phyloP scores from a whole-genome alignment of 2,888 invertebrate species.

The Lobophora halterata region DNA sequence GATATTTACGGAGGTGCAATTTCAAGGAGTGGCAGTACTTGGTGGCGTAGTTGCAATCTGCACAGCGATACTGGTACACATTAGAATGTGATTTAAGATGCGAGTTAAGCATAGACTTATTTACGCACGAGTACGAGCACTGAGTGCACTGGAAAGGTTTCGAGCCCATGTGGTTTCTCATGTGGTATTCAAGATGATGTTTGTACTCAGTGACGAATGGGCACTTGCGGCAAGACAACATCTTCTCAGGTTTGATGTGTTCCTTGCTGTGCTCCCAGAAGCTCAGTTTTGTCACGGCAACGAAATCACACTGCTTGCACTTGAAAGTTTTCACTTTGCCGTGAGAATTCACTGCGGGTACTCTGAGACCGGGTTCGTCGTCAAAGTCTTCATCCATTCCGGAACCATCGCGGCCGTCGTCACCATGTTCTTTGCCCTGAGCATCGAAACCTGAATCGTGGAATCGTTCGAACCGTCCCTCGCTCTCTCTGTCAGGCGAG shows the following conservation, averaged over 20 bases:
- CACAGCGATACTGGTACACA: conserved; percentile 95
- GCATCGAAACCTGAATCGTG: conserved; percentile 78
- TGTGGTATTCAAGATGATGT: conserved; percentile 98
- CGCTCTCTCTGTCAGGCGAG: conserved; percentile 57
- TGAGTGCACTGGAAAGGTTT: conserved; percentile 97
- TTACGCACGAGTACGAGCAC: conserved; percentile 96
- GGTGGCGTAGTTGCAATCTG: conserved; percentile 96
- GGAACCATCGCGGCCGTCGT: conserved; percentile 73
- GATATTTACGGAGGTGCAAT: conserved; percentile 94
- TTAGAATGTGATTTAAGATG: conserved; percentile 98
- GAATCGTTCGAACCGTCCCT: conserved; percentile 63
- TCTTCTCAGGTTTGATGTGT: conserved; percentile 96
- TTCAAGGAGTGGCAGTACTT: conserved; percentile 99
- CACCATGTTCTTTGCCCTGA: conserved; percentile 52
- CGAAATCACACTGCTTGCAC: conserved; percentile 95
- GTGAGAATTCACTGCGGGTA: conserved; percentile 86
- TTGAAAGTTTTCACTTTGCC: conserved; percentile 93
- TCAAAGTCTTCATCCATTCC: conserved; percentile 74
- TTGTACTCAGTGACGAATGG: conserved; percentile 99
- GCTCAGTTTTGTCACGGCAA: conserved; percentile 92
- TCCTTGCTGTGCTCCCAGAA: conserved; percentile 95
- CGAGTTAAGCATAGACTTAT: conserved; percentile 99
- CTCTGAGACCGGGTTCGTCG: conserved; percentile 81
- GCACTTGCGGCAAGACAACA: conserved; percentile 94
- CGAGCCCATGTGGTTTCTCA: conserved; percentile 95